Percentiles rank a stretch among this genome's conserved stretches.
Evolutionary conservation across 2,888 invertebrate species (phyloP).

Genomic region (Rotaria sp.): DNA sequence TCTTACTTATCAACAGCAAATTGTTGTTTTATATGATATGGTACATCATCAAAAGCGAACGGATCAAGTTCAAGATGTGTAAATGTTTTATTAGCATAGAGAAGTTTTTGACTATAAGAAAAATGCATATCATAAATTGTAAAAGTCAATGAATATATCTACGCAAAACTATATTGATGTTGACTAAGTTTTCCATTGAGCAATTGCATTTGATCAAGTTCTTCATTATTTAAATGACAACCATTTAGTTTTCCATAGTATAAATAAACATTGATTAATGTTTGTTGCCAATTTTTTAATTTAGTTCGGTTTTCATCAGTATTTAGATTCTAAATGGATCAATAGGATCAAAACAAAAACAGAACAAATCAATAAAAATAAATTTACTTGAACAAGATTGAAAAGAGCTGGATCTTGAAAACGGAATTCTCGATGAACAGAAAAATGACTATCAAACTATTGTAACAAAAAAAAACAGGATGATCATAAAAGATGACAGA

Average conservation of each 20-base stretch:
- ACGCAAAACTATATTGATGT: slow-evolving; percentile 10
- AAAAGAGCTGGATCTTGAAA: slow-evolving; percentile 11
- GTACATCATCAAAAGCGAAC: not conserved
- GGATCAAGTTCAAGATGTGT: slow-evolving; percentile 21
- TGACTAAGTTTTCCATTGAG: slow-evolving; percentile 17
- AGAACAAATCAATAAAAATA: not conserved
- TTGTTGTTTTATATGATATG: slow-evolving; percentile 18
- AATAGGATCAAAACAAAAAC: not conserved
- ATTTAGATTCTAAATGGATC: not conserved
- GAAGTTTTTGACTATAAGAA: not conserved
- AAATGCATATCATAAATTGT: not conserved
- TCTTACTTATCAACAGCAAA: slow-evolving; percentile 17
- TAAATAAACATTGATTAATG: not conserved
- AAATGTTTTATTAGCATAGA: slow-evolving; percentile 1
- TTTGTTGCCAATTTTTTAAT: slow-evolving; percentile 25
- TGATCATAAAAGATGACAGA: not conserved
- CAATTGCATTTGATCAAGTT: slow-evolving; percentile 3
- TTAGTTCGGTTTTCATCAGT: not conserved
- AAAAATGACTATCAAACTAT: slow-evolving; percentile 16
- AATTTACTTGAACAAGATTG: not conserved
- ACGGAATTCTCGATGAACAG: not conserved
- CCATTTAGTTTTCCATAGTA: not conserved
- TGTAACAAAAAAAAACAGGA: not conserved
- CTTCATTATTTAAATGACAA: not conserved
- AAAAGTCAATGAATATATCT: not conserved